These are phyloP conservation scores for Drosophila birchii DNA, from an alignment of 2,888 invertebrate genomes.

Conservation along the genomic window DNA sequence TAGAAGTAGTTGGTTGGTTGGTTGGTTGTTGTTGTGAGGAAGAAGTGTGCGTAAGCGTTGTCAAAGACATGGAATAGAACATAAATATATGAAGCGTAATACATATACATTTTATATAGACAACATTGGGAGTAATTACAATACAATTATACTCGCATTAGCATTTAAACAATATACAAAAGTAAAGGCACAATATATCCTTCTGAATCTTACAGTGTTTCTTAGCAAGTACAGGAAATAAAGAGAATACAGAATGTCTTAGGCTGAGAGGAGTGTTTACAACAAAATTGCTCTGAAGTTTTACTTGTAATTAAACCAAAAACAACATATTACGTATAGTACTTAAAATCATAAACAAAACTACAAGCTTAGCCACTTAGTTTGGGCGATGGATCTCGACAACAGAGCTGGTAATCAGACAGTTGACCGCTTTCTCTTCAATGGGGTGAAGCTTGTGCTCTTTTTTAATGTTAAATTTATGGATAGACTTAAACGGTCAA, in stretches of 20 bases:
- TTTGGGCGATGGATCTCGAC: conserved; percentile 20
- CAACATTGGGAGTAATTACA: conserved; percentile 37
- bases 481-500: neutral
- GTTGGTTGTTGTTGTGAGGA: conserved; percentile 63
- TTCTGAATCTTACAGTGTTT: conserved; percentile 10
- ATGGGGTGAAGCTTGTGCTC: neutral
- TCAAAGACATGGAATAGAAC: conserved; percentile 80
- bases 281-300: conserved; percentile 71
- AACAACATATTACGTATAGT: conserved; percentile 35
- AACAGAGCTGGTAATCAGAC: neutral
- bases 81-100: conserved; percentile 77
- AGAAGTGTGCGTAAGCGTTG: conserved; percentile 79
- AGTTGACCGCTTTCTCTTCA: neutral
- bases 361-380: conserved; percentile 41
- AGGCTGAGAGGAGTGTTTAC: conserved; percentile 25
- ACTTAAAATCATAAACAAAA: conserved; percentile 67
- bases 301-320: conserved; percentile 47
- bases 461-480: neutral
- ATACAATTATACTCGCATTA: conserved; percentile 44
- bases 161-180: conserved; percentile 8
- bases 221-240: conserved; percentile 6
- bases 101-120: conserved; percentile 69
- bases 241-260: conserved; percentile 30
- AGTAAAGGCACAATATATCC: neutral
- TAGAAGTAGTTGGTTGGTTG: conserved; percentile 44